Percentiles rank a stretch among this genome's conserved stretches.
These are phyloP conservation scores for Cherax destructor DNA, from an alignment of 1,140 invertebrate species.

Conservation along the genomic window DNA sequence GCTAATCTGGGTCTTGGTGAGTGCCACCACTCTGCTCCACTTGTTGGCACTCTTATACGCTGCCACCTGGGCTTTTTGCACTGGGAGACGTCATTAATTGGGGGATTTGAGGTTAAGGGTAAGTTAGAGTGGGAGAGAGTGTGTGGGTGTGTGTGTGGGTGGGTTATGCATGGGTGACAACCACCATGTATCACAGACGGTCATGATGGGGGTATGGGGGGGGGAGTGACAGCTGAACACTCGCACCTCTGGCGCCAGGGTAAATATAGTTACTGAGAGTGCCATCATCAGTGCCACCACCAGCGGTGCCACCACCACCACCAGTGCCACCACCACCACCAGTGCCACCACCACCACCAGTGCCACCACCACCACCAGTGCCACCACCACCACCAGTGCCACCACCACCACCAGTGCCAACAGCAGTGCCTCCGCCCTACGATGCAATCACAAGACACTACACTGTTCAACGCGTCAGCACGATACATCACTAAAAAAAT, in stretches of 20 bases:
- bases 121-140: no score
- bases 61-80: no score
- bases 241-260: constrained; percentile 15
- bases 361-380: no score
- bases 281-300: background rate
- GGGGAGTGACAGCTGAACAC: constrained; percentile 17
- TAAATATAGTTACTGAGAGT: constrained; percentile 9
- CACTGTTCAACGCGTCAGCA: no score
- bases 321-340: background rate
- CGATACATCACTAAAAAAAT: no score
- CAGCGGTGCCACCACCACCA: background rate
- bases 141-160: no score
- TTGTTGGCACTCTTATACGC: background rate
- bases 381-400: background rate
- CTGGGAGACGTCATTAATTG: no score
- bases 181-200: no score
- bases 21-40: constrained; percentile 3
- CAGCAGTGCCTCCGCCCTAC: background rate
- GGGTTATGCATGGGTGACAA: no score
- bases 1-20: constrained; percentile 17
- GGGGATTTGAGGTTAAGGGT: no score
- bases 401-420: background rate
- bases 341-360: background rate
- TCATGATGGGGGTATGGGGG: no score
- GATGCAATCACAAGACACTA: no score